Evolutionary conservation across 2,888 invertebrate species (phyloP), one percentile per base, ranked within the genome.

Genomic region (Caenorhabditis panamensis): DNA sequence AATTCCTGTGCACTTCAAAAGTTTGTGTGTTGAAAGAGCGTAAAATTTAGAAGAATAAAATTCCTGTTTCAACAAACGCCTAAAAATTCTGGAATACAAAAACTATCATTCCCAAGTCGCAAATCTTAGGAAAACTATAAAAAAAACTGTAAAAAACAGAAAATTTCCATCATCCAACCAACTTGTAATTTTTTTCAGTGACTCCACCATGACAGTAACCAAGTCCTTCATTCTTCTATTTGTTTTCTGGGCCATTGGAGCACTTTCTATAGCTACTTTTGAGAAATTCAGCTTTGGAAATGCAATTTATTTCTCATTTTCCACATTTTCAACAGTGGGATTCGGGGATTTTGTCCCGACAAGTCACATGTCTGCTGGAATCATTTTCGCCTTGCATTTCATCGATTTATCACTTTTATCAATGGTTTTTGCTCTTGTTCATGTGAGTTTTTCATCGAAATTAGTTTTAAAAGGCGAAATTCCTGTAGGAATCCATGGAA

Each of bases 361-460:
- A 3, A 47, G 18, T 47, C 37, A 63, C 22, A 13, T 20, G 1
- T 73, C 72, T 2, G 47, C 37, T 20, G 56, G 20, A 9, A 49
- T 73, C n/a, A 51, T 73, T 51, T 37, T 58, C 20, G 18, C 31
- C 11, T 47, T 73, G 9, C 72, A 73, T 36, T 73, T 73, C 24
- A 64, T 73, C 24, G 72, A 73, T 58, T 37, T 73, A 4, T 73
- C 64, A 37, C 37, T 73, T 16, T 18, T 73, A n/a, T 73, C 72
- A 1, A 73, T 73, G 72, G 64, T 73, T 37, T 47, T 73, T 18
- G 72, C 64, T n/a, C 72, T 64, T 5, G 49, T 73, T 73, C 72
- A 73, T 58, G 72, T 73, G 24, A 58, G 72, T 54, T 41, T 16
- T 41, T 41, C 3, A 9, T 13, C 41, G 41, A 31, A 31, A 31